Conservation (phyloP, 2,113 vertebrate genomes). For the Irena cyanogastra region DNA sequence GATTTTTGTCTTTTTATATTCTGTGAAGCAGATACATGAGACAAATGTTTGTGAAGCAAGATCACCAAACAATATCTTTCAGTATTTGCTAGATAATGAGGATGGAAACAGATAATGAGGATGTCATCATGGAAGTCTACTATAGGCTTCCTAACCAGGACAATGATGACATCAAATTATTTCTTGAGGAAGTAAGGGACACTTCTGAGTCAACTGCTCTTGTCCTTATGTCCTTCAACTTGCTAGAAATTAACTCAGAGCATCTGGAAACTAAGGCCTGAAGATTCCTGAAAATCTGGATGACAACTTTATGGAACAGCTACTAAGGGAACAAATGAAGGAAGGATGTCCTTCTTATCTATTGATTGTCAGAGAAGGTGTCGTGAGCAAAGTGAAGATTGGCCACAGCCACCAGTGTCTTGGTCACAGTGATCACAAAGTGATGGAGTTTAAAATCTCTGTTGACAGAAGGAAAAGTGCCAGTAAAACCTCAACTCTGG, state of each 20-base stretch:
- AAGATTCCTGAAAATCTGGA: neutral
- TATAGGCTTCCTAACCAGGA: neutral
- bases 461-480: neutral
- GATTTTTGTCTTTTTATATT: neutral
- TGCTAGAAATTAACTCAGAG: neutral
- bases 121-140: neutral
- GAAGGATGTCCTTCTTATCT: neutral
- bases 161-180: neutral
- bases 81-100: neutral
- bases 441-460: neutral
- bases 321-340: neutral
- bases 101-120: neutral
- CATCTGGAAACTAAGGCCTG: neutral
- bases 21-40: neutral
- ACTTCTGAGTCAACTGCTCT: neutral
- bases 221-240: neutral
- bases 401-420: neutral
- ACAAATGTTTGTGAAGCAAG: neutral
- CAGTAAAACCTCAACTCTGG: neutral
- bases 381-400: rapidly evolving
- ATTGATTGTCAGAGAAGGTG: neutral
- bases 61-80: neutral
- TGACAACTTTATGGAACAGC: neutral
- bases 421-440: neutral
- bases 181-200: neutral